phyloP scores from a whole-genome alignment of 1,140 invertebrate species.

The Neodiprion virginianus region DNA sequence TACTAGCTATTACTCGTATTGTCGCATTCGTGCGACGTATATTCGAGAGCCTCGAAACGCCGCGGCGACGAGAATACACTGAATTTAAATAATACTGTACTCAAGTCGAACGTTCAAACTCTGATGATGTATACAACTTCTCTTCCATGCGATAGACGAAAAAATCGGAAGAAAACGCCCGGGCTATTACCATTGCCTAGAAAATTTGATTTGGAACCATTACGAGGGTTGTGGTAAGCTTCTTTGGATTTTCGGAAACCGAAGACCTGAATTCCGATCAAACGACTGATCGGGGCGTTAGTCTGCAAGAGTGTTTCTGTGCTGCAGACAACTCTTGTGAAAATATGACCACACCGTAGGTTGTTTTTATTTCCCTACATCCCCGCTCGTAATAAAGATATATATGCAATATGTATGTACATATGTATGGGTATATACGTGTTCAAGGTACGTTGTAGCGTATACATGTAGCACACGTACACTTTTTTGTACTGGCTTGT shows the following conservation, averaged over 20 bases:
- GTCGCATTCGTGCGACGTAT: too few species aligned
- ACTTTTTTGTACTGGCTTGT: background rate
- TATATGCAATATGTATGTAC: too few species aligned
- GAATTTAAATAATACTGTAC: too few species aligned
- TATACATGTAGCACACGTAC: too few species aligned
- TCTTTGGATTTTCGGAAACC: background rate
- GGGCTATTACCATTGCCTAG: background rate
- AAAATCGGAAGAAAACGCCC: background rate
- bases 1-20: too few species aligned
- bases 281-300: constrained; percentile 1
- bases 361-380: constrained; percentile 7
- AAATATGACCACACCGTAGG: background rate
- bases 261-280: background rate
- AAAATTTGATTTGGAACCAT: constrained; percentile 2
- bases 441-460: too few species aligned
- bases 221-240: constrained; percentile 3
- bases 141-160: background rate
- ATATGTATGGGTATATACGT: background rate
- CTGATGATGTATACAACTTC: background rate
- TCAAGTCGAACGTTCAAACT: too few species aligned
- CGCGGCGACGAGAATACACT: too few species aligned
- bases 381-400: background rate
- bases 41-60: too few species aligned
- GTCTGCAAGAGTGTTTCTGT: background rate
- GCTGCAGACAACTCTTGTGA: background rate